A percentile compares a stretch with the other conserved stretches of the same genome.
phyloP scores from a whole-genome alignment of 2,888 invertebrate species.

The Panzeria rudis region DNA sequence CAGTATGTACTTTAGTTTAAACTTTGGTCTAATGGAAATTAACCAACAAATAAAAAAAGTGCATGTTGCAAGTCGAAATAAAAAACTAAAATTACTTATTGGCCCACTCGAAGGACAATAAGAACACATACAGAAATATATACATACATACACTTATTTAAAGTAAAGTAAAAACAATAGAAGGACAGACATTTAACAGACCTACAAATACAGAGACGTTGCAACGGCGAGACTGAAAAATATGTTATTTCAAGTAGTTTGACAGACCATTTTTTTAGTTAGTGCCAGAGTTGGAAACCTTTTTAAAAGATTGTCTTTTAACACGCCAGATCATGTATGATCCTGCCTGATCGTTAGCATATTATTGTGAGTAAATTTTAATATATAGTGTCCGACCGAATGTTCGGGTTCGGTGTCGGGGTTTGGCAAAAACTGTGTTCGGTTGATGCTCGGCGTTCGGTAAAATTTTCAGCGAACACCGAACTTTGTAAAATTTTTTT shows the following conservation, averaged over 20 bases:
- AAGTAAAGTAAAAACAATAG: constrained; percentile 38
- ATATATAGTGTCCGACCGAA: too few relatives aligned
- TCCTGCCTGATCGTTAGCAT: too few relatives aligned
- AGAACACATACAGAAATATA: background rate
- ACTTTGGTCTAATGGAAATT: constrained; percentile 60
- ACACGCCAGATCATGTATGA: too few relatives aligned
- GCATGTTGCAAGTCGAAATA: constrained; percentile 54
- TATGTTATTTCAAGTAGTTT: constrained; percentile 42
- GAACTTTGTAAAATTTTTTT: too few relatives aligned
- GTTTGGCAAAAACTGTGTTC: too few relatives aligned
- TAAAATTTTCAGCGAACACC: too few relatives aligned
- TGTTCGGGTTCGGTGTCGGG: too few relatives aligned
- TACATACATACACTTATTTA: background rate
- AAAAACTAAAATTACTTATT: constrained; percentile 18
- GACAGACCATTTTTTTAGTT: background rate
- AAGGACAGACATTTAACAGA: constrained; percentile 29
- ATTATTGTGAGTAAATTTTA: too few relatives aligned
- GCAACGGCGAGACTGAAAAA: background rate
- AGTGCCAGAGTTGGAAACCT: too few relatives aligned
- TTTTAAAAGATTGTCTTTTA: too few relatives aligned
- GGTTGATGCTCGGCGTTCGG: too few relatives aligned
- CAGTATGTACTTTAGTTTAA: constrained; percentile 13
- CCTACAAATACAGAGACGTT: background rate
- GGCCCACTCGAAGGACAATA: constrained; percentile 61
- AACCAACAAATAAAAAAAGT: constrained; percentile 42